A percentile compares a stretch with the other conserved stretches of the same genome.
Conservation (phyloP, 2,888 invertebrate genomes). For the Philopedon plagiatum region DNA sequence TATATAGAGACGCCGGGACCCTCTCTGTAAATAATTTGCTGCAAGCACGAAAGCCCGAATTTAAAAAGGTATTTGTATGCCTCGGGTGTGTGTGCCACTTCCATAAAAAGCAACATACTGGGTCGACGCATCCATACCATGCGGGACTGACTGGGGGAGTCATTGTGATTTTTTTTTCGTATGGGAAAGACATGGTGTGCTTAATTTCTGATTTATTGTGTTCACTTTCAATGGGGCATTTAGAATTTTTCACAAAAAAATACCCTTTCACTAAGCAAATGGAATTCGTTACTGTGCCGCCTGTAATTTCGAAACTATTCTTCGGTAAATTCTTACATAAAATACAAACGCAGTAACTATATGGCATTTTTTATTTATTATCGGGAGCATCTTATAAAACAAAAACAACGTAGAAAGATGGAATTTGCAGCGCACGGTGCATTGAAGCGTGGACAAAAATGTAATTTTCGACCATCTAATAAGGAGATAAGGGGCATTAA, state of each 20-base stretch:
- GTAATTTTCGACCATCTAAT: too few relatives aligned
- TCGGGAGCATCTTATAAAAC: too few relatives aligned
- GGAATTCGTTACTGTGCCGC: neutral
- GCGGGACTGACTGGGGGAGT: constrained; percentile 38
- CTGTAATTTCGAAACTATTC: too few relatives aligned
- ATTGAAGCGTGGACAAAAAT: too few relatives aligned
- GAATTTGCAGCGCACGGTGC: too few relatives aligned
- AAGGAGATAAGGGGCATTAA: too few relatives aligned
- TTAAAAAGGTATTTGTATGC: constrained; percentile 51
- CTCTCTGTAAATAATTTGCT: constrained; percentile 47
- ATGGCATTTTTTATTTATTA: too few relatives aligned
- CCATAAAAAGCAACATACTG: constrained; percentile 43
- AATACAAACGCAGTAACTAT: too few relatives aligned
- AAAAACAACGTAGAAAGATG: too few relatives aligned
- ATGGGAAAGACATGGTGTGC: constrained; percentile 35
- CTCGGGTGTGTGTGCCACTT: constrained; percentile 46
- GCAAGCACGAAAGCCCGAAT: constrained; percentile 39
- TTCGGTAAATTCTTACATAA: too few relatives aligned
- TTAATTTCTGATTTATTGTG: constrained; percentile 48
- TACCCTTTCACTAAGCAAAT: neutral
- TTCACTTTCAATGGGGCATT: constrained; percentile 21
- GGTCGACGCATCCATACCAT: constrained; percentile 33
- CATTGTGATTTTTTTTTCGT: constrained; percentile 40
- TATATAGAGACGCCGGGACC: neutral
- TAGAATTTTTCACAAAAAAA: neutral